A percentile compares a stretch with the other conserved stretches of the same genome.
phyloP scores from a whole-genome alignment of 2,888 invertebrate genomes.

The Melieria crassipennis region DNA sequence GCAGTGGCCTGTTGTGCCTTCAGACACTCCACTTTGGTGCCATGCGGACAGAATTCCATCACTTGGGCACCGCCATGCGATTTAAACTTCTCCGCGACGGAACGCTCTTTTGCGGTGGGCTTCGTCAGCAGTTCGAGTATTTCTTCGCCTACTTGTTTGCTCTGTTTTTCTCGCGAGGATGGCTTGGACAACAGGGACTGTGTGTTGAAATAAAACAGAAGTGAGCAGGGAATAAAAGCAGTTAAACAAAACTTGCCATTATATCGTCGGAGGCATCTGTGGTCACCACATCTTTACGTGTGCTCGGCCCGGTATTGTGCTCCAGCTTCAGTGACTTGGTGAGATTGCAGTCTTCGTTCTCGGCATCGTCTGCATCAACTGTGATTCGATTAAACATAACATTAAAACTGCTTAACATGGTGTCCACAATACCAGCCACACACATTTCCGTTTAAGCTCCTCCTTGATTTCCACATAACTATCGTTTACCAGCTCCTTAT shows the following conservation, averaged over 20 bases:
- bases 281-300: slow-evolving; percentile 41
- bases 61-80: slow-evolving; percentile 94
- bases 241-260: slow-evolving; percentile 66
- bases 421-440: slow-evolving; percentile 46
- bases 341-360: slow-evolving; percentile 49
- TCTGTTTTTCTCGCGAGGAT: slow-evolving; percentile 94
- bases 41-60: slow-evolving; percentile 96
- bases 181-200: slow-evolving; percentile 69
- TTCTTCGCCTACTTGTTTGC: slow-evolving; percentile 94
- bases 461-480: slow-evolving; percentile 62
- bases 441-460: slow-evolving; percentile 67
- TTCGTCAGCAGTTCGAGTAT: slow-evolving; percentile 92
- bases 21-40: slow-evolving; percentile 88
- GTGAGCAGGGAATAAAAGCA: slow-evolving; percentile 1
- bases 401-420: not conserved
- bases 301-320: slow-evolving; percentile 36
- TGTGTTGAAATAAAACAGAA: not conserved
- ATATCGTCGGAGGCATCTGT: slow-evolving; percentile 73
- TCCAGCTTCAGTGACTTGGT: slow-evolving; percentile 54
- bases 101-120: slow-evolving; percentile 95
- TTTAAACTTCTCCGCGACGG: slow-evolving; percentile 93
- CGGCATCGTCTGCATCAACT: slow-evolving; percentile 53
- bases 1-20: slow-evolving; percentile 67
- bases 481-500: slow-evolving; percentile 61
- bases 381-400: slow-evolving; percentile 45